Evolutionary conservation across 2,797 vertebrate genomes (phyloP).

Genomic region (Hephaestus fuliginosus): DNA sequence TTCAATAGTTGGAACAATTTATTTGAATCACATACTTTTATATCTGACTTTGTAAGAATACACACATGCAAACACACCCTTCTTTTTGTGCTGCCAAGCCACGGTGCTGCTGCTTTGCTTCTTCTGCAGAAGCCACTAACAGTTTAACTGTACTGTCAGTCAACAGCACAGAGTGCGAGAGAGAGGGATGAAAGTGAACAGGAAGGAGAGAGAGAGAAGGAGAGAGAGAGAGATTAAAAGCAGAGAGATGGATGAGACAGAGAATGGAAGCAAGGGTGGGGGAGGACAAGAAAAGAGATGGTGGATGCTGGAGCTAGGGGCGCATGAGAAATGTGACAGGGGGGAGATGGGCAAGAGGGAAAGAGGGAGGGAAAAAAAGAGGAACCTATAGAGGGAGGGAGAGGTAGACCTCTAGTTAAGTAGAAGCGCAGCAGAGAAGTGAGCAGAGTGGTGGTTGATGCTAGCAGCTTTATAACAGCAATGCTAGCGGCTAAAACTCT

Average conservation of each 20-base stretch:
- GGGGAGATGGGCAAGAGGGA: constrained; percentile 10
- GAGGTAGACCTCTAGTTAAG: constrained; percentile 37
- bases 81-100: constrained; percentile 46
- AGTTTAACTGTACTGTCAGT: constrained; percentile 74
- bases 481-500: constrained; percentile 47
- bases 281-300: constrained; percentile 27
- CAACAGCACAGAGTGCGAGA: constrained; percentile 44
- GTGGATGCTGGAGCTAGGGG: constrained; percentile 20
- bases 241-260: constrained; percentile 68
- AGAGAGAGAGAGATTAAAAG: constrained; percentile 58
- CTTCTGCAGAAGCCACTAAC: constrained; percentile 67
- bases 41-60: constrained; percentile 47
- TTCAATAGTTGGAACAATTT: constrained; percentile 28
- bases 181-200: constrained; percentile 30
- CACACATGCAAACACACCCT: constrained; percentile 14
- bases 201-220: constrained; percentile 12
- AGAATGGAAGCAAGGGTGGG: constrained; percentile 37
- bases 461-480: constrained; percentile 42
- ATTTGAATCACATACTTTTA: constrained; percentile 50
- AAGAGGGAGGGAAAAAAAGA: neutral
- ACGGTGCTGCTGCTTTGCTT: constrained; percentile 46
- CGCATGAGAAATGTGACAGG: constrained; percentile 51
- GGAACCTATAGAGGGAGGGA: neutral
- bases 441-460: constrained; percentile 42
- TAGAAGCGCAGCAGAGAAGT: constrained; percentile 30